Evolutionary conservation across 2,113 vertebrate genomes (phyloP).

Genomic region (Manacus vitellinus): DNA sequence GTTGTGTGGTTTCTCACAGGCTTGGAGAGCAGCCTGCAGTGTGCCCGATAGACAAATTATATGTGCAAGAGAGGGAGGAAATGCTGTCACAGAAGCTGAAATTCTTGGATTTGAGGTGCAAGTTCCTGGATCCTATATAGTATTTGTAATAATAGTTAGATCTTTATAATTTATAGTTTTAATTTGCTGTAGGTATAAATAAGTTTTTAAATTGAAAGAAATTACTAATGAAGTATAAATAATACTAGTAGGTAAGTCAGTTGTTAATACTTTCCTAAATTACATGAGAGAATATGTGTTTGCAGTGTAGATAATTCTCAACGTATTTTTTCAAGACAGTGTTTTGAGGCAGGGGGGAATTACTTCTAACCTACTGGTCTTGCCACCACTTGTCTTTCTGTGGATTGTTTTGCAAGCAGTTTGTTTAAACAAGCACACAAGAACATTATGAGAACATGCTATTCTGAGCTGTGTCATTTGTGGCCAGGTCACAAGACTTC

Average conservation of each 20-base stretch:
- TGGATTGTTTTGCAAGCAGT: neutral
- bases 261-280: neutral
- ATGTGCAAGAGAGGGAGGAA: neutral
- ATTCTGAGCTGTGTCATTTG: slow-evolving; percentile 37
- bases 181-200: neutral
- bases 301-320: neutral
- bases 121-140: neutral
- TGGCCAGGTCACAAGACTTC: slow-evolving; percentile 91
- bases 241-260: neutral
- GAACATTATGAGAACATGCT: neutral
- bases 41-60: neutral
- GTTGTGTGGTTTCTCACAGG: neutral
- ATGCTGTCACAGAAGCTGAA: neutral
- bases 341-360: neutral
- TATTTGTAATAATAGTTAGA: neutral
- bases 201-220: neutral
- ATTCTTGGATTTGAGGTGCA: neutral
- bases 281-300: neutral
- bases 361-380: neutral
- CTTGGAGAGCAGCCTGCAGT: neutral
- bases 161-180: neutral
- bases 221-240: neutral
- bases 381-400: neutral
- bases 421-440: neutral
- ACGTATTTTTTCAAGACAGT: neutral